Evolutionary conservation across 2,113 vertebrate species (phyloP).

Genomic region (Orientallactaga bullata): DNA sequence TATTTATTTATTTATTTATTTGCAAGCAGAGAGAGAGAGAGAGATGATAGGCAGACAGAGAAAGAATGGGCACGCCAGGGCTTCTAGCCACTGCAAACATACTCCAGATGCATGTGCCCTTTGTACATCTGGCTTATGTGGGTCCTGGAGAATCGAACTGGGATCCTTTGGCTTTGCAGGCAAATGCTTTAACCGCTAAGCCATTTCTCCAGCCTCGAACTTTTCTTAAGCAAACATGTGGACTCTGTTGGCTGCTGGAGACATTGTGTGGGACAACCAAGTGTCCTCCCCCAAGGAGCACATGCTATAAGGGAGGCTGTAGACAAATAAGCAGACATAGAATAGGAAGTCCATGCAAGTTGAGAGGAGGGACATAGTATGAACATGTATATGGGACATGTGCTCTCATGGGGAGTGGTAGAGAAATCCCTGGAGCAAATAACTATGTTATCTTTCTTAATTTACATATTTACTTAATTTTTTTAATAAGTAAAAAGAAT

Average conservation of each 20-base stretch:
- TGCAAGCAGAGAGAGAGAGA: no score
- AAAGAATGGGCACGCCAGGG: no score
- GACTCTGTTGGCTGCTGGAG: neutral
- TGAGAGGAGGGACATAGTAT: neutral
- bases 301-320: neutral
- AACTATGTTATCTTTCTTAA: neutral
- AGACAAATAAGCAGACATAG: neutral
- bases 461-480: neutral
- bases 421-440: neutral
- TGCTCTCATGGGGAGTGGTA: neutral
- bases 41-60: no score
- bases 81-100: no score
- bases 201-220: no score
- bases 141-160: no score
- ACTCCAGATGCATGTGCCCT: no score
- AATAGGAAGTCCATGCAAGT: neutral
- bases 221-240: neutral
- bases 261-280: neutral
- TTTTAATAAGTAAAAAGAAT: neutral
- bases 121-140: no score
- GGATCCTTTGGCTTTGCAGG: no score
- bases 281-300: neutral
- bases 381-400: neutral
- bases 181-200: no score
- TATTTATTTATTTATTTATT: no score